Base-by-base conservation (phyloP, 2,888 invertebrate genomes). In the Sphinx pinastri region DNA sequence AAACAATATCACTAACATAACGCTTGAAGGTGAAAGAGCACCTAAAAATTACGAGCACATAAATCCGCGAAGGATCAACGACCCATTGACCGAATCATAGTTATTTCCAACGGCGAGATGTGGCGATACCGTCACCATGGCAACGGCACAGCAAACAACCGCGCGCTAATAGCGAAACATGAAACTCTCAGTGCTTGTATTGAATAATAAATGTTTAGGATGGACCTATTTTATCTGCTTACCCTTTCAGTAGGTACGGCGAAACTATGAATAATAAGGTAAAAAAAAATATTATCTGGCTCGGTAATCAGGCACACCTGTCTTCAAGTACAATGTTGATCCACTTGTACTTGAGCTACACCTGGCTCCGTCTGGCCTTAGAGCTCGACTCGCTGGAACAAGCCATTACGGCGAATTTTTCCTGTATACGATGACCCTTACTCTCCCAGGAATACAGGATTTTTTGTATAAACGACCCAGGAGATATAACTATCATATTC, bases 101-200 rank as follows among this genome's bases (percentile, higher is more conserved):
- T 84, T 83, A 81, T 82, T 85, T 82, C 82, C 81, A 86, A 70
- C 70, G 68, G 78, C 79, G 83, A 91, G 92, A 93, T 92, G 82
- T 78, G 72, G 71, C 87, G 93, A 93, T 93, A 93, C 79, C 58
- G 91, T 91, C 79, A 77, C 83, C 86, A 87, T 88, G 85, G 84
- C 72, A 79, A 91, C 88, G 67, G 77, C 77, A 72, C 84, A 86
- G 85, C 91, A 92, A 93, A 85, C 84, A 85, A 59, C 52, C 47
- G 45, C 19, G n/a, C 52, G 59, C 31, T 52, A 68, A 59, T 68
- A 60, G 68, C 38, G 19, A 66, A 6, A 47, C 16, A 45, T 47
- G 45, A 47, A 63, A 19, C 13, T 16, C 60, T 49, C 45, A 25
- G 16, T 13, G 12, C 57, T 25, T 60, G 16, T 60, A 63, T 47